Percentiles rank a stretch among this genome's conserved stretches.
Conservation (phyloP, 2,888 invertebrate species). For the Rhyacophila evoluta region DNA sequence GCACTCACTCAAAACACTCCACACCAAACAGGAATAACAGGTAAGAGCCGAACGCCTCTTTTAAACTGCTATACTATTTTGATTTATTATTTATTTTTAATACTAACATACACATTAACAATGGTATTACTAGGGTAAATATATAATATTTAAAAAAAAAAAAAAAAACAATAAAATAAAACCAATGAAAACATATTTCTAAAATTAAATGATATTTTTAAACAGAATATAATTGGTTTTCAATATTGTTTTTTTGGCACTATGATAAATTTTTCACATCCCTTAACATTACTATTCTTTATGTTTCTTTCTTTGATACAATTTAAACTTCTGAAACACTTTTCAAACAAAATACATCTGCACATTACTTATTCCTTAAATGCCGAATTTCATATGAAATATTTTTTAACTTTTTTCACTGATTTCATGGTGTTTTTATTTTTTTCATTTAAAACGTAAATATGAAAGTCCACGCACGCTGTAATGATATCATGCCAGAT, state of each 20-base stretch:
- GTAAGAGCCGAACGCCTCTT: slow-evolving; percentile 43
- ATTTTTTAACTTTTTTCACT: too few species aligned
- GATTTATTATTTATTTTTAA: not conserved
- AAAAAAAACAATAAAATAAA: too few species aligned
- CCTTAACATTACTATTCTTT: not conserved
- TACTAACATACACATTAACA: slow-evolving; percentile 3
- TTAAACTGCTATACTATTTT: slow-evolving; percentile 14
- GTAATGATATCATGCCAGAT: too few species aligned
- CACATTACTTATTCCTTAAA: not conserved
- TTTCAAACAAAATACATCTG: slow-evolving; percentile 5
- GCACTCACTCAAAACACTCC: slow-evolving; percentile 51
- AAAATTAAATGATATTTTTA: too few species aligned
- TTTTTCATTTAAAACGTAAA: too few species aligned
- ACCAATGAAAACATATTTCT: too few species aligned
- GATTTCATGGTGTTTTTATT: too few species aligned
- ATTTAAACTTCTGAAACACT: not conserved
- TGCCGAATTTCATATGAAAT: too few species aligned
- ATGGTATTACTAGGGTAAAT: not conserved
- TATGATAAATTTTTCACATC: not conserved
- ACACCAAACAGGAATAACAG: slow-evolving; percentile 53
- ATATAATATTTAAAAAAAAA: too few species aligned
- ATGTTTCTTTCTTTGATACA: not conserved
- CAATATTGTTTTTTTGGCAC: not conserved
- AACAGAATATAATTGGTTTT: not conserved
- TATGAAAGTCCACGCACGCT: too few species aligned